Conservation (phyloP, 2,113 vertebrate species). For the Elgaria multicarinata region DNA sequence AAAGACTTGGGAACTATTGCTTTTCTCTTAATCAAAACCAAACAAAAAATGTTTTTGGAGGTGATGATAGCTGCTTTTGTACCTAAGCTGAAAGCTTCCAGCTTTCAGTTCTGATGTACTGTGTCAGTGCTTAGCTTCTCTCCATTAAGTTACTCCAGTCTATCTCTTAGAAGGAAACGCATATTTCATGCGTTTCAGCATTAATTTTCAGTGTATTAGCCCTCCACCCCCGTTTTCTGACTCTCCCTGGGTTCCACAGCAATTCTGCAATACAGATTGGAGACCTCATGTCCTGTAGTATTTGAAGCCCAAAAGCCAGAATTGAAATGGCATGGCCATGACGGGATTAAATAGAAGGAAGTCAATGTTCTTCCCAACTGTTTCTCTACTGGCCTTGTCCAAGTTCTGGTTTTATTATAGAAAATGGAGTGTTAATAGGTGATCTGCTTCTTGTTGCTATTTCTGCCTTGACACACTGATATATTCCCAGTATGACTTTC, state of each 20-base stretch:
- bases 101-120: background rate
- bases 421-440: background rate
- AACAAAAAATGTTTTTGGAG: background rate
- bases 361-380: background rate
- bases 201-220: background rate
- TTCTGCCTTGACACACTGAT: background rate
- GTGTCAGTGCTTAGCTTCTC: background rate
- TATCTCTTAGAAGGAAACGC: background rate
- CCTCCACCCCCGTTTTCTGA: background rate
- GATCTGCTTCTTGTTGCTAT: background rate
- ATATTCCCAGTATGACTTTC: background rate
- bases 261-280: background rate
- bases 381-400: background rate
- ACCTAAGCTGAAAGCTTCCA: background rate
- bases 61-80: background rate
- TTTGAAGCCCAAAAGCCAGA: background rate
- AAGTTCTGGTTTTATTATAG: background rate
- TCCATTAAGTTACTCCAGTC: background rate
- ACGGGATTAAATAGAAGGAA: background rate
- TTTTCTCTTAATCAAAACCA: background rate
- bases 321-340: background rate
- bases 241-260: background rate
- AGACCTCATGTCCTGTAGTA: background rate
- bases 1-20: background rate
- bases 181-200: slow-evolving; percentile 1